Conservation (phyloP, 2,888 invertebrate species). For the Ophioninae sp. region DNA sequence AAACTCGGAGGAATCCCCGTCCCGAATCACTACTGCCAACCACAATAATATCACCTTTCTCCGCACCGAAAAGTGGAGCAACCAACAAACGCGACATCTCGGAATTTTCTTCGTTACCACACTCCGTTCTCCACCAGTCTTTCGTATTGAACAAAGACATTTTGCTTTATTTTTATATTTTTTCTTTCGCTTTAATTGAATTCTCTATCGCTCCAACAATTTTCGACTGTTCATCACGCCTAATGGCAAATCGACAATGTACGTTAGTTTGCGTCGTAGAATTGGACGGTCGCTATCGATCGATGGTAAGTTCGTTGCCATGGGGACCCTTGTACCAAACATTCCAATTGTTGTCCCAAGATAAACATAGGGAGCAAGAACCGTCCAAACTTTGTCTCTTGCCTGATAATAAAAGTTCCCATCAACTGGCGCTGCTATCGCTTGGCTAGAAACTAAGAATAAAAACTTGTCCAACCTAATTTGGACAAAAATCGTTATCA, state of each 20-base stretch:
- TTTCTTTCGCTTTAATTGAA: background rate
- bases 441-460: no score
- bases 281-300: conserved; percentile 26
- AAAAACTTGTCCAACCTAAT: no score
- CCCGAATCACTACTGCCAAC: conserved; percentile 86
- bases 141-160: conserved; percentile 97
- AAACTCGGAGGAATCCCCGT: conserved; percentile 90
- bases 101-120: conserved; percentile 85
- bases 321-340: conserved; percentile 64
- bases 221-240: conserved; percentile 31
- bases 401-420: background rate
- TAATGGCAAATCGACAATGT: conserved; percentile 4
- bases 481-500: no score
- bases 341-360: conserved; percentile 29
- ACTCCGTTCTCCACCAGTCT: conserved; percentile 93
- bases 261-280: conserved; percentile 23
- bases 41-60: conserved; percentile 84
- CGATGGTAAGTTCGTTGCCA: conserved; percentile 62
- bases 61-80: conserved; percentile 68
- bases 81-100: conserved; percentile 80
- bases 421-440: no score
- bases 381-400: no score
- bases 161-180: conserved; percentile 25
- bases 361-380: no score
- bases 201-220: background rate